Evolutionary conservation across 2,113 vertebrate genomes (phyloP).

Genomic region (Muscicapa adusta): DNA sequence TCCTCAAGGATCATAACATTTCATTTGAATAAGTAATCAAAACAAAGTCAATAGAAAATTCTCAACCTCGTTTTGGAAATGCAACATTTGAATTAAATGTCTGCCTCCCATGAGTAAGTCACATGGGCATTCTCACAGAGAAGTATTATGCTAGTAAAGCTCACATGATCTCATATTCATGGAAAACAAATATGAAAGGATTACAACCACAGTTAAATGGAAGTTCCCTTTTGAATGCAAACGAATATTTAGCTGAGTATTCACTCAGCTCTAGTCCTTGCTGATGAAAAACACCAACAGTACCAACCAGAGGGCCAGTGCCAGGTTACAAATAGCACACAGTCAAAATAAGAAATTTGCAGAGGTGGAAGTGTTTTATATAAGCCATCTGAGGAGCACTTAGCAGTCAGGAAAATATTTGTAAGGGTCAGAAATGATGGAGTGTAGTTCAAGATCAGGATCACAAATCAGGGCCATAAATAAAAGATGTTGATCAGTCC

Average conservation of each 20-base stretch:
- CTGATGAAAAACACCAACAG: background rate
- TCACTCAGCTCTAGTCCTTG: background rate
- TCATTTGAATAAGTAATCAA: background rate
- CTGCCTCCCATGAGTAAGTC: background rate
- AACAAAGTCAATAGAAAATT: background rate
- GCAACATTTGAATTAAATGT: background rate
- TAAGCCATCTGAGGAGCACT: background rate
- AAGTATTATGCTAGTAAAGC: background rate
- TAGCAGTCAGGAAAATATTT: background rate
- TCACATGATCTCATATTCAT: background rate
- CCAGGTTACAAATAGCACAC: background rate
- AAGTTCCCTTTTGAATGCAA: conserved; percentile 4
- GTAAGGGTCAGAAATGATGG: background rate
- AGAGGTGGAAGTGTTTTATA: background rate
- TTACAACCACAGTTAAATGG: background rate
- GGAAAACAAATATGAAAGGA: conserved; percentile 30
- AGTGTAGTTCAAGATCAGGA: background rate
- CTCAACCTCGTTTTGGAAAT: background rate
- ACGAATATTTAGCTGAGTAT: background rate
- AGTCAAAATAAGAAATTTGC: background rate
- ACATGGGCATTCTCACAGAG: conserved; percentile 12
- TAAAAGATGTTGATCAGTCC: background rate
- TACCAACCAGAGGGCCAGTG: background rate
- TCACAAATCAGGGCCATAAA: background rate
- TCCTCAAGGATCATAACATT: background rate